These are phyloP conservation scores for Nautilus pompilius DNA, from an alignment of 1,140 invertebrate genomes.

Conservation along the genomic window DNA sequence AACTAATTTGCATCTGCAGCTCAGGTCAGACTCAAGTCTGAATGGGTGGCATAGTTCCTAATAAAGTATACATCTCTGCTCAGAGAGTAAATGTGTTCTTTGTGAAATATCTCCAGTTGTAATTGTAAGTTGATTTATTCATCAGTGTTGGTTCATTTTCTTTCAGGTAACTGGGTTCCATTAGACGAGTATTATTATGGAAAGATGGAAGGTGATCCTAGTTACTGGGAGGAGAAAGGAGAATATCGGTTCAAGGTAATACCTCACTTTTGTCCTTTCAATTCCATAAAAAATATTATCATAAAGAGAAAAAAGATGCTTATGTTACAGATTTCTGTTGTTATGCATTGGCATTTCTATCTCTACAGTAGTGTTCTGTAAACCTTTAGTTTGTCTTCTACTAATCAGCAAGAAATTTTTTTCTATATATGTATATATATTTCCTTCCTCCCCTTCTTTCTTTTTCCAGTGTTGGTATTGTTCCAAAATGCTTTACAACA, in stretches of 20 bases:
- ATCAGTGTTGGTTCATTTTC: not conserved
- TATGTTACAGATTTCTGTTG: too few relatives aligned
- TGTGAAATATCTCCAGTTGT: too few relatives aligned
- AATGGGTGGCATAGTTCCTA: too few relatives aligned
- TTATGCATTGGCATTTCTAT: not conserved
- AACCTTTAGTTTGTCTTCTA: not conserved
- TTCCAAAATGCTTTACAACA: constrained; percentile 55
- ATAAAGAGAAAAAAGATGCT: not conserved
- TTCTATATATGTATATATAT: not conserved
- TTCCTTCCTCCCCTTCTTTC: not conserved
- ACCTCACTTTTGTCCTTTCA: not conserved
- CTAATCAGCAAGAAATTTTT: not conserved
- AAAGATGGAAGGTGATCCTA: constrained; percentile 47
- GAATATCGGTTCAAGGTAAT: constrained; percentile 52
- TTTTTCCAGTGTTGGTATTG: constrained; percentile 53
- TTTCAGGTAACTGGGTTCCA: constrained; percentile 44
- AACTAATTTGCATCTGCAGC: too few relatives aligned
- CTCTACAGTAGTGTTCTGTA: not conserved
- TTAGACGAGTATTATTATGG: constrained; percentile 55
- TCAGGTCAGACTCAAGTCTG: too few relatives aligned
- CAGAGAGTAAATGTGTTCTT: too few relatives aligned
- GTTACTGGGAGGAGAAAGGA: constrained; percentile 42
- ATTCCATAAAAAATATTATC: not conserved
- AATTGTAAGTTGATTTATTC: too few relatives aligned
- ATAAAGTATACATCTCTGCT: too few relatives aligned